These are phyloP conservation scores for Drepana arcuata DNA, from an alignment of 1,140 invertebrate species.

Conservation along the genomic window DNA sequence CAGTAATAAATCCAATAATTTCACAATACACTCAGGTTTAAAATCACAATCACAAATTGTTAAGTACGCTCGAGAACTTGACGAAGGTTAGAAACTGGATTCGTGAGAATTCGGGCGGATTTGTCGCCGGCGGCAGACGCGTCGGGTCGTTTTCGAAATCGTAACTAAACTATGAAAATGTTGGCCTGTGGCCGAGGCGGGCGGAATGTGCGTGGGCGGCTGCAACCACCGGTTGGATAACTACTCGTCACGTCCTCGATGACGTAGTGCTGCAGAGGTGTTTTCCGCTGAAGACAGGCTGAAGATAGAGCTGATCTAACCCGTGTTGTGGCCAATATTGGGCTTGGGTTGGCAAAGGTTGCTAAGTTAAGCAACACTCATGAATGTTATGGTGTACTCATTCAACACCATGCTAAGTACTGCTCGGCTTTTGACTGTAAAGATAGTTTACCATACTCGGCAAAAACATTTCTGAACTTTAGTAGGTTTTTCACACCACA, in stretches of 20 bases:
- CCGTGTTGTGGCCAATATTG: constrained; percentile 9
- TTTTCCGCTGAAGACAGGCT: constrained; percentile 66
- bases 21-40: constrained; percentile 40
- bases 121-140: constrained; percentile 64
- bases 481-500: too few relatives aligned
- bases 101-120: constrained; percentile 41
- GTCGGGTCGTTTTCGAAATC: constrained; percentile 71
- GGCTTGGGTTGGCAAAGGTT: constrained; percentile 7
- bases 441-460: too few relatives aligned
- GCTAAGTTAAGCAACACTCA: too few relatives aligned
- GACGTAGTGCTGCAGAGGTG: constrained; percentile 64
- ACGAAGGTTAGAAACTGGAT: constrained; percentile 50
- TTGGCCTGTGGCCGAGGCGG: constrained; percentile 57
- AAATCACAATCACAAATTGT: constrained; percentile 38
- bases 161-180: constrained; percentile 69
- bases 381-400: too few relatives aligned
- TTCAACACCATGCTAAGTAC: too few relatives aligned
- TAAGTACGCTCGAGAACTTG: constrained; percentile 38
- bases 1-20: constrained; percentile 41
- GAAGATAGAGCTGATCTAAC: constrained; percentile 64
- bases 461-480: too few relatives aligned
- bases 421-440: too few relatives aligned
- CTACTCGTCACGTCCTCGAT: constrained; percentile 34
- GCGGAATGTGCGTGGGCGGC: constrained; percentile 55
- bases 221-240: constrained; percentile 55